These are phyloP conservation scores for Callorhinus ursinus DNA, from an alignment of 2,113 vertebrate genomes.

Conservation along the genomic window DNA sequence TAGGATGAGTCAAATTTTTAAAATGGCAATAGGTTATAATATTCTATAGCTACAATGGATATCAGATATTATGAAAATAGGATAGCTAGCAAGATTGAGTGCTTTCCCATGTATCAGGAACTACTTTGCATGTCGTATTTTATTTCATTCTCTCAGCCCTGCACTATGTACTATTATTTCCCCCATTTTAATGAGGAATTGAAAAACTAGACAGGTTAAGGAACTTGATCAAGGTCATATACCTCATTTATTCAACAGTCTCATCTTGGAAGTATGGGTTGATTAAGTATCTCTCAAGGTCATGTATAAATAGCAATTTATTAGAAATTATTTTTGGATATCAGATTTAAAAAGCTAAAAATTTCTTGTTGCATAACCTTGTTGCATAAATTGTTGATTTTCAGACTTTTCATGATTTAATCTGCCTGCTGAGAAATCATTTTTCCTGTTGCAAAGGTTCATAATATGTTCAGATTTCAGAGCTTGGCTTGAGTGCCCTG, in stretches of 20 bases:
- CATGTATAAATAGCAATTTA: slow-evolving; percentile 20
- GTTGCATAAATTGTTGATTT: slow-evolving; percentile 29
- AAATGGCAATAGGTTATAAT: not conserved
- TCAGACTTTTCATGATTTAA: slow-evolving; percentile 8
- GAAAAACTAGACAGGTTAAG: slow-evolving; percentile 13
- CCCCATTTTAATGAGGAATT: not conserved
- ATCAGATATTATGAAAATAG: not conserved
- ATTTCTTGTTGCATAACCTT: not conserved
- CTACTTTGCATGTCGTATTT: not conserved
- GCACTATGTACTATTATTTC: not conserved
- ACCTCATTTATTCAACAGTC: slow-evolving; percentile 6
- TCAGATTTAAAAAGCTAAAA: slow-evolving; percentile 8
- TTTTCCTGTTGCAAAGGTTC: slow-evolving; percentile 32
- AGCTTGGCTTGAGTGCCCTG: slow-evolving; percentile 23
- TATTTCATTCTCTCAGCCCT: not conserved
- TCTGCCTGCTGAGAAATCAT: not conserved
- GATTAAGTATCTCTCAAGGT: slow-evolving; percentile 23
- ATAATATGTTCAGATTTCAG: not conserved
- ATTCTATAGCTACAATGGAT: not conserved
- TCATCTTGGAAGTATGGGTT: not conserved
- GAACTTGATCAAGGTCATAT: slow-evolving; percentile 35
- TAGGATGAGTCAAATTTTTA: not conserved
- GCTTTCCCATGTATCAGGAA: not conserved
- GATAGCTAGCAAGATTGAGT: not conserved
- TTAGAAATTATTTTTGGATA: slow-evolving; percentile 48